Base-by-base conservation (phyloP, 2,888 invertebrate species). In the Cerastoderma edule region DNA sequence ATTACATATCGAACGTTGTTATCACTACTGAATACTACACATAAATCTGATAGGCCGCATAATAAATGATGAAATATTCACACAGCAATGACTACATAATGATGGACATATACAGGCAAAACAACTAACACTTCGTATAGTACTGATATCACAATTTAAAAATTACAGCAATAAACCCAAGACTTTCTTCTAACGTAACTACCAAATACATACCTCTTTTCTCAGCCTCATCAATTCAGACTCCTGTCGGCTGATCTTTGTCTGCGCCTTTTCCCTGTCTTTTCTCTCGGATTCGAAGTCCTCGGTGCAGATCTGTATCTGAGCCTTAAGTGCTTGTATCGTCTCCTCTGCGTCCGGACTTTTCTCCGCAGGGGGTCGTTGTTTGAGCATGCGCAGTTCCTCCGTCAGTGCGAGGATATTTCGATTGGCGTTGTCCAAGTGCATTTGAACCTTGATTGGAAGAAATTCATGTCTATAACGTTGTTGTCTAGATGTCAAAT, bases 281-380 rank as follows among this genome's bases (percentile, higher is more conserved):
- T 83, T 84, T n/a, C 89, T 80, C 68, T 90, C 90, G 1, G 86
- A 87, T 68, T 89, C 88, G 73, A 90, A 90, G 78, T 90, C 90
- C 71, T 90, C 89, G 1, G 89, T 89, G 69, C 88, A 90, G 32
- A 89, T 87, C 72, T 89, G 89, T 27, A 90, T 88, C 77, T 90
- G 90, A 28, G 88, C 86, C 69, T 88, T 89, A 6, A 89, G 76
- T 5, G 88, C 88, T 46, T 86, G 85, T 0, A 88, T 80, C 0
- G 84, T 86, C 46, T 84, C 87, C 0, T 67, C 65, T 28, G 80
- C 75, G 16, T 78, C 48, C 33, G 70, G 39, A 24, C 28, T 50
- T 27, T 48, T 5, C 24, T 60, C 67, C 35, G 28, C 10, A 24
- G 33, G 57, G 6, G 56, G 33, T 32, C 72, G 67, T 8, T 54